phyloP scores from a whole-genome alignment of 2,888 invertebrate genomes.

The Eilema sororculum region DNA sequence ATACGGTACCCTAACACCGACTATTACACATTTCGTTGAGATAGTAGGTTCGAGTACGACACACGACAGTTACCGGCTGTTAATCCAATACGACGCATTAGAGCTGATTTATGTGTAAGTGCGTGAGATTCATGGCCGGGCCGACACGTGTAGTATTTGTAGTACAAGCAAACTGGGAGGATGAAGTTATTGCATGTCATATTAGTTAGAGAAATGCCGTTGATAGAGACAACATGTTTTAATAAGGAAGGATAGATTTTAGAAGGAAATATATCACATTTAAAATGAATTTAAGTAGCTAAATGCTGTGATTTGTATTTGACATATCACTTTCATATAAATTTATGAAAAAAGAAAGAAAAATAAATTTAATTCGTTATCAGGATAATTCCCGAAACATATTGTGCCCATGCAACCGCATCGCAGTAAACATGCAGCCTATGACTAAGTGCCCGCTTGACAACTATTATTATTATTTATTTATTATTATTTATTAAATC shows the following conservation, averaged over 20 bases:
- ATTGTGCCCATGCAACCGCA: too few species aligned
- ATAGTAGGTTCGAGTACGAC: constrained; percentile 40
- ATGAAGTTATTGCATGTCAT: constrained; percentile 15
- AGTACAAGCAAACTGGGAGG: constrained; percentile 7
- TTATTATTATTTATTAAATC: too few species aligned
- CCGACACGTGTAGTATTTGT: constrained; percentile 9
- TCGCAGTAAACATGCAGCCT: too few species aligned
- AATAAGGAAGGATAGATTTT: neutral
- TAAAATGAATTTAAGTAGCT: too few species aligned
- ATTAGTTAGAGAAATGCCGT: neutral
- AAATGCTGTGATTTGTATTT: too few species aligned
- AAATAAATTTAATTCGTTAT: too few species aligned
- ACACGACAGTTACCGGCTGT: constrained; percentile 63
- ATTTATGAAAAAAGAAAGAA: too few species aligned
- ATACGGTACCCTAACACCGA: constrained; percentile 33
- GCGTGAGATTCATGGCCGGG: constrained; percentile 60
- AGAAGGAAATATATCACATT: neutral
- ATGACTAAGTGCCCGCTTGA: too few species aligned
- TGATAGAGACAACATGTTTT: neutral
- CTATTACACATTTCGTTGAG: constrained; percentile 69
- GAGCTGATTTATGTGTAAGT: constrained; percentile 69
- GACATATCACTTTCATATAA: too few species aligned
- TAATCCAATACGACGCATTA: constrained; percentile 72
- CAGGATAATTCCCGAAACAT: too few species aligned
- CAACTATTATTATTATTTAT: too few species aligned